Percentiles rank a stretch among this genome's conserved stretches.
These are phyloP conservation scores for Progne subis DNA, from an alignment of 2,113 vertebrate species.

Conservation along the genomic window DNA sequence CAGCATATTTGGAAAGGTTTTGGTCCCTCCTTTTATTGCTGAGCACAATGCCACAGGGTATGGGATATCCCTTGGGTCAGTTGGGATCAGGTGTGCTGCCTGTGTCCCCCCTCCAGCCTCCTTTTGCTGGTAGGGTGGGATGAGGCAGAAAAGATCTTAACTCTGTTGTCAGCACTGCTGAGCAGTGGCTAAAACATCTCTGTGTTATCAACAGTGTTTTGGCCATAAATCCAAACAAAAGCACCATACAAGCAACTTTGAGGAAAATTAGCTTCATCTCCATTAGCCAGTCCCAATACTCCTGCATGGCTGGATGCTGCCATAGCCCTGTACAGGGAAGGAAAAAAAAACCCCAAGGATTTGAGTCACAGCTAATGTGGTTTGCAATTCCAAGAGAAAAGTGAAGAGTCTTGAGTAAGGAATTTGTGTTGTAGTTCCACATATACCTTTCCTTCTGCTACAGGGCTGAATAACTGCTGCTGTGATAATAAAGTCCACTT, in stretches of 20 bases:
- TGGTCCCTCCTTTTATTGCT: fast-evolving
- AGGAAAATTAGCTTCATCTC: neutral
- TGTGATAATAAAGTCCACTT: neutral
- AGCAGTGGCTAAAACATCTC: neutral
- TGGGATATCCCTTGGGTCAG: neutral
- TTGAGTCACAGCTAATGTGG: neutral
- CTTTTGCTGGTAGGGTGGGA: neutral
- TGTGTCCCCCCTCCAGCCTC: neutral
- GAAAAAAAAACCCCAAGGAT: neutral
- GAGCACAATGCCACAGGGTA: neutral
- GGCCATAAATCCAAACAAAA: neutral
- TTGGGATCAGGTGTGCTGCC: neutral
- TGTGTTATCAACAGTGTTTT: neutral
- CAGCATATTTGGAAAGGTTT: neutral
- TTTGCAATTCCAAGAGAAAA: neutral
- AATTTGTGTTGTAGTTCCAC: neutral
- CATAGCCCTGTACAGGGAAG: neutral
- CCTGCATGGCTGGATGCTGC: neutral
- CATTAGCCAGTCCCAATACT: neutral
- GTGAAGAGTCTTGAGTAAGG: neutral
- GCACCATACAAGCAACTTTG: fast-evolving
- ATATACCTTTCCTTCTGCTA: neutral
- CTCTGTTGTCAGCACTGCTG: neutral
- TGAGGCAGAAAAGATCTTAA: neutral
- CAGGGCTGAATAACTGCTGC: neutral